These are phyloP conservation scores for Hemistola chrysoprasaria DNA, from an alignment of 2,888 invertebrate genomes.

Conservation along the genomic window DNA sequence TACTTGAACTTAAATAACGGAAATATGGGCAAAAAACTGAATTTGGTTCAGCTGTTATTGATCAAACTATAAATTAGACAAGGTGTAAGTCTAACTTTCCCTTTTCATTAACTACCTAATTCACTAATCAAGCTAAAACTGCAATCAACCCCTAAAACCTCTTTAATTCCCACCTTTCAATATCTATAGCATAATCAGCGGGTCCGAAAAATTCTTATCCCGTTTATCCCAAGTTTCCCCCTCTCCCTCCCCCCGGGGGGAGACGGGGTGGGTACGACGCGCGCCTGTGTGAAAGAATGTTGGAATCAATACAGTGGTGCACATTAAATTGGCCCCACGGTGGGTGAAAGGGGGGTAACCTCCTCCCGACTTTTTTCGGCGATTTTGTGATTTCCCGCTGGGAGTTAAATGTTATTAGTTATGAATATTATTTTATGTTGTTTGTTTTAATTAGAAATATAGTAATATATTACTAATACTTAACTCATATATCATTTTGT, in stretches of 20 bases:
- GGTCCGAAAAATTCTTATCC: slow-evolving; percentile 66
- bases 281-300: slow-evolving; percentile 78
- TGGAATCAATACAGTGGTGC: slow-evolving; percentile 78
- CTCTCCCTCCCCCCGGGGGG: slow-evolving; percentile 15
- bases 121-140: no score
- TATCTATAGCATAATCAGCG: slow-evolving; percentile 30
- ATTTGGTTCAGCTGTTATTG: no score
- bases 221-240: slow-evolving; percentile 59
- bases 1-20: no score
- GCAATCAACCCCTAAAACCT: no score
- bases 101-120: no score
- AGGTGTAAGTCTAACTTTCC: no score
- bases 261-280: slow-evolving; percentile 54
- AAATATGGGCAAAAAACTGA: no score
- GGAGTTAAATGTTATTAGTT: slow-evolving; percentile 34
- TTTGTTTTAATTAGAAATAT: slow-evolving; percentile 11
- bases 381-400: slow-evolving; percentile 44
- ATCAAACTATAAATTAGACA: no score
- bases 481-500: no score
- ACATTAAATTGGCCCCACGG: slow-evolving; percentile 72
- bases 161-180: background rate
- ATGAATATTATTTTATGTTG: slow-evolving; percentile 9
- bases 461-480: slow-evolving; percentile 3
- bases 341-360: slow-evolving; percentile 31
- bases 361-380: slow-evolving; percentile 54